Base-by-base conservation (phyloP, 2,113 vertebrate genomes). In the Muntiacus reevesi region DNA sequence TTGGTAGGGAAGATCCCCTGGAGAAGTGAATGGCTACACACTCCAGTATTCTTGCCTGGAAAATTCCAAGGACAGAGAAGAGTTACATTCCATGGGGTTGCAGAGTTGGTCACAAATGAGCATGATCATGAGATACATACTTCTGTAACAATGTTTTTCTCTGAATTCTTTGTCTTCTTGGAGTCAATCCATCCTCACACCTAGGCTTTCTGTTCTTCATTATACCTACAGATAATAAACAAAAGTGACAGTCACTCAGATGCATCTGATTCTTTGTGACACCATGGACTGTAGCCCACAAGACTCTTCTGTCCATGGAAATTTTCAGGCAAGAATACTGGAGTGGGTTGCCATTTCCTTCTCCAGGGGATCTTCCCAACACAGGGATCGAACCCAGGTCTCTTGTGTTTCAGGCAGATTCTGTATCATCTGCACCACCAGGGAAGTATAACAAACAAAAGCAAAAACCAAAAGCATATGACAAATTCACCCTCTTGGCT, bases 221-320 rank as follows among this genome's bases (percentile, higher is more conserved):
- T 10, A 27, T 78, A 47, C 16, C 19, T 50, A 40, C 45, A 86
- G 9, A 27, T 52, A 78, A 67, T 67, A 86, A 71, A 78, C 40
- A 19, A 33, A 78, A 96, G 19, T 71, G 67, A 23, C n/a, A 71
- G n/a, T 71, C 19, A 0, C 67, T 40, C 67, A 71, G n/a, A 23
- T 40, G 67, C 36, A 23, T 36, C 67, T 12, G 33, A 10, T 71
- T 71, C 9, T 71, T 71, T 71, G n/a, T 0, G n/a, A 23, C n/a
- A 12, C n/a, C n/a, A 12, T 36, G 17, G n/a, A 36, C 21, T 71
- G 64, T 71, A 71, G n/a, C n/a, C n/a, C 19, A 36, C 0, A 0
- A 36, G 19, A 19, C 67, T 71, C 5, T 40, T 36, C 19, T 6
- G 9, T 40, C 19, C n/a, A 36, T 23, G 67, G n/a, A 71, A 40